Percentiles rank a stretch among this genome's conserved stretches.
Evolutionary conservation across 2,797 vertebrate species (phyloP).

Genomic region (Chloroceryle inda): DNA sequence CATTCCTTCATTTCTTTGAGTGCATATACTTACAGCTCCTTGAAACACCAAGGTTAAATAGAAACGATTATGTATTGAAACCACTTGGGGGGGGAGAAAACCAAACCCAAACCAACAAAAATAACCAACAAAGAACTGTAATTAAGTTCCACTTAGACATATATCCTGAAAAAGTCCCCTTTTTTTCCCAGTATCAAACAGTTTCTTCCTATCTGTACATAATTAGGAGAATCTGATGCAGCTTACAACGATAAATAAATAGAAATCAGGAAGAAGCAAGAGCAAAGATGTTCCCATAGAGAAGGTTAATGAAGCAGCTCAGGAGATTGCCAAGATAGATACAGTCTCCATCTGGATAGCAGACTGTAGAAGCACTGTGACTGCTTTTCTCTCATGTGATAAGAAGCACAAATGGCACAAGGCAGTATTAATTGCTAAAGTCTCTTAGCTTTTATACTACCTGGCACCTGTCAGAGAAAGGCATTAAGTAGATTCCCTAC

Average conservation of each 20-base stretch:
- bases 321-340: not conserved
- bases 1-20: not conserved
- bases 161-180: not conserved
- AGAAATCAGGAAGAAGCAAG: not conserved
- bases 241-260: not conserved
- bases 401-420: not conserved
- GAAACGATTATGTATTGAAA: not conserved
- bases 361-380: not conserved
- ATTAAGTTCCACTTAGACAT: not conserved
- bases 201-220: not conserved
- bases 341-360: not conserved
- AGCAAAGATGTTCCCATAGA: not conserved
- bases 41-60: not conserved
- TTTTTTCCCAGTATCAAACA: not conserved
- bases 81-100: not conserved
- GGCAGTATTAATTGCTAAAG: not conserved
- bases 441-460: not conserved
- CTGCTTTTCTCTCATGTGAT: not conserved
- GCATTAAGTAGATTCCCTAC: not conserved
- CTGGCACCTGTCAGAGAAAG: not conserved
- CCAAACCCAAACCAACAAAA: too few relatives aligned
- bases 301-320: not conserved
- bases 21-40: not conserved
- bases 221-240: not conserved
- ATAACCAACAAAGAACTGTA: not conserved